Evolutionary conservation across 2,113 vertebrate genomes (phyloP).

Genomic region (Oxygymnocypris stewartii): DNA sequence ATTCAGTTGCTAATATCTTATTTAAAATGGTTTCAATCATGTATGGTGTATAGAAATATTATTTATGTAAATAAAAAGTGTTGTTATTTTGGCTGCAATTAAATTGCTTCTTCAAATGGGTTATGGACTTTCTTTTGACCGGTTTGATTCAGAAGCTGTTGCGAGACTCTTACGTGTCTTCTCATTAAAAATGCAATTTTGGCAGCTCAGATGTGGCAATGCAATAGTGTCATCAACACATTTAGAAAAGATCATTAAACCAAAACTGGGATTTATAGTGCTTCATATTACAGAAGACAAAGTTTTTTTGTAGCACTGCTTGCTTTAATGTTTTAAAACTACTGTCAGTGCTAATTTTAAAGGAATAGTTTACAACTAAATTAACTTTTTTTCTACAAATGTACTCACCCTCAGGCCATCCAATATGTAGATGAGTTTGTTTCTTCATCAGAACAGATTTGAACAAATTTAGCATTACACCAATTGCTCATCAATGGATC

Average conservation of each 20-base stretch:
- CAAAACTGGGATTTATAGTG: background rate
- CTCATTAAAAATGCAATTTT: background rate
- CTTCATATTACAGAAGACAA: background rate
- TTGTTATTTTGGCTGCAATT: background rate
- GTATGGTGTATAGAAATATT: background rate
- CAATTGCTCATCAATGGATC: no score
- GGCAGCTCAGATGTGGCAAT: background rate
- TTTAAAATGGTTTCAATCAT: background rate
- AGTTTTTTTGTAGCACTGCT: background rate
- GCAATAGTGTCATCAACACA: conserved; percentile 3
- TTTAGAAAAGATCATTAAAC: background rate
- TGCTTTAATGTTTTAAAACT: background rate
- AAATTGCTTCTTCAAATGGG: background rate
- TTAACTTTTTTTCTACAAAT: background rate
- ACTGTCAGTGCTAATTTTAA: background rate
- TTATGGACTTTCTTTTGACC: background rate
- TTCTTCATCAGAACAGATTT: background rate
- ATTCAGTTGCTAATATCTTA: background rate
- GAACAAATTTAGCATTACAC: background rate
- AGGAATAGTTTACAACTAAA: background rate
- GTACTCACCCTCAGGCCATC: background rate
- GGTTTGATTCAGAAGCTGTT: background rate
- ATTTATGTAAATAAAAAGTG: background rate
- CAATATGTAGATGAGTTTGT: background rate
- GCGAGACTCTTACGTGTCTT: background rate